A percentile compares a stretch with the other conserved stretches of the same genome.
Evolutionary conservation across 2,113 vertebrate species (phyloP).

Genomic region (Columba livia): DNA sequence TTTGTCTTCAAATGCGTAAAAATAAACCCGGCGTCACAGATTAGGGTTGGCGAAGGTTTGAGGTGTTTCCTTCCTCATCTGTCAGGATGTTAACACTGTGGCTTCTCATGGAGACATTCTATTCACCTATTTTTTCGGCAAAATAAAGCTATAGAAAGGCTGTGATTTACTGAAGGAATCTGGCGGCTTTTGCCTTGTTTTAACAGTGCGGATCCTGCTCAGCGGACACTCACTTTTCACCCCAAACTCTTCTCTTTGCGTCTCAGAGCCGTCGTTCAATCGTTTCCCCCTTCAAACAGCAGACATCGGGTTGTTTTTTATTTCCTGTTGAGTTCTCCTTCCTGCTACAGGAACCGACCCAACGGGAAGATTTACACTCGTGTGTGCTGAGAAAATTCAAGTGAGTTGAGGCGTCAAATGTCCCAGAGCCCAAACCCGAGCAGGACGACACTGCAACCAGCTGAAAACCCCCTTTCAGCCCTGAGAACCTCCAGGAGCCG

Average conservation of each 20-base stretch:
- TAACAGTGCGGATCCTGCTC: neutral
- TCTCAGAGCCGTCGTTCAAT: neutral
- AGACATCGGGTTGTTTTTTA: neutral
- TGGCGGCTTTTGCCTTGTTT: neutral
- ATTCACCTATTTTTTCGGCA: neutral
- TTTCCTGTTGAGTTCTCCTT: neutral
- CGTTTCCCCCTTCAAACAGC: neutral
- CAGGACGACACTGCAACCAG: accelerated
- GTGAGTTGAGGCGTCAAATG: neutral
- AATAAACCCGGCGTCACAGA: neutral
- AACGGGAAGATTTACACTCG: neutral
- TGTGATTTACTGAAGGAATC: accelerated
- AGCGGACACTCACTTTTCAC: neutral
- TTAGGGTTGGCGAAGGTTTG: neutral
- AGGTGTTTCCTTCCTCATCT: neutral
- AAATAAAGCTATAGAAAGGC: neutral
- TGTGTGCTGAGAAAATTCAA: neutral
- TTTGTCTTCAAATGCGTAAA: neutral
- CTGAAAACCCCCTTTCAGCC: neutral
- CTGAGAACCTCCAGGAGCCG: accelerated
- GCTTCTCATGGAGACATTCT: neutral
- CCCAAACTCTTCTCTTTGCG: neutral
- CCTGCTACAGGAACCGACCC: neutral
- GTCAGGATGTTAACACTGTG: neutral
- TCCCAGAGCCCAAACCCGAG: neutral